Percentiles rank a stretch among this genome's conserved stretches.
These are phyloP conservation scores for Turnix velox DNA, from an alignment of 2,113 vertebrate genomes.

Conservation along the genomic window DNA sequence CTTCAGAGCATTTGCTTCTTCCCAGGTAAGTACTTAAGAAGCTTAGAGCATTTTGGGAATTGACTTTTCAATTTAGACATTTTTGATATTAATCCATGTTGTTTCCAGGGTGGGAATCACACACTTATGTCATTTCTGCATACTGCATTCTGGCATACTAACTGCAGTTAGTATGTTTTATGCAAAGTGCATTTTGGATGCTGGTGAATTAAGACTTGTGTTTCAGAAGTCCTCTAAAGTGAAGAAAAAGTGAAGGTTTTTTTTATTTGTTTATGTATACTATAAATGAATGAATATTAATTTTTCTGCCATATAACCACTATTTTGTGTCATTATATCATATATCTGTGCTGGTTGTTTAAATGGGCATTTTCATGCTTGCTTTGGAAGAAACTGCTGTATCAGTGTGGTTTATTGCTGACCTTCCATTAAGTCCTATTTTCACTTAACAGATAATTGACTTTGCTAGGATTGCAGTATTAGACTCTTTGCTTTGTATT, in stretches of 20 bases:
- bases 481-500: not conserved
- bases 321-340: not conserved
- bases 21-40: conserved; percentile 69
- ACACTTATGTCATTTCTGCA: not conserved
- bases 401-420: not conserved
- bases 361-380: not conserved
- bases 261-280: not conserved
- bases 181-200: not conserved
- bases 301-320: not conserved
- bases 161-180: too few species aligned
- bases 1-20: conserved; percentile 83
- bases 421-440: not conserved
- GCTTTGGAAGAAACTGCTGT: not conserved
- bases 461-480: not conserved
- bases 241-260: not conserved
- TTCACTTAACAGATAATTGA: not conserved
- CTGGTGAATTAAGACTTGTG: not conserved
- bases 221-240: not conserved
- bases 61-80: not conserved
- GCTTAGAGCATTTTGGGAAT: not conserved
- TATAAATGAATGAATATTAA: not conserved
- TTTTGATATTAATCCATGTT: not conserved
- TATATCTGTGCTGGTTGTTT: not conserved
- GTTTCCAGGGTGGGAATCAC: not conserved
- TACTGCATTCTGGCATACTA: not conserved